phyloP scores from a whole-genome alignment of 2,797 vertebrate species.

The Microcaecilia unicolor region DNA sequence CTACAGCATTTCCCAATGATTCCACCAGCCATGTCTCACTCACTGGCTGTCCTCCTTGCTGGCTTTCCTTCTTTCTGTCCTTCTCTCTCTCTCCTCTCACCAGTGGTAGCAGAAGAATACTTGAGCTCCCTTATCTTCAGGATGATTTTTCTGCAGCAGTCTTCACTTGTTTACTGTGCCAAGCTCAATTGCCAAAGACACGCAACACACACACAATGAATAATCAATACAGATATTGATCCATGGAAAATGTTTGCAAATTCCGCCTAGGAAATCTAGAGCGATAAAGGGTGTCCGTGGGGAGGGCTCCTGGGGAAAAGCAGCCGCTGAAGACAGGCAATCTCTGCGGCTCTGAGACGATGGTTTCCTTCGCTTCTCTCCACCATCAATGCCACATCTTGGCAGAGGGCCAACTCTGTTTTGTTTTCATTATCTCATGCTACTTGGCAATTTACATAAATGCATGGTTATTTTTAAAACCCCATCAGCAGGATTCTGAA shows the following conservation, averaged over 20 bases:
- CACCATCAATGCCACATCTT: constrained; percentile 53
- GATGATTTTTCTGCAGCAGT: constrained; percentile 51
- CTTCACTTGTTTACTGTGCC: constrained; percentile 58
- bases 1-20: constrained; percentile 39
- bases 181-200: constrained; percentile 70
- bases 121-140: constrained; percentile 42
- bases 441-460: constrained; percentile 67
- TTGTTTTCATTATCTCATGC: constrained; percentile 67
- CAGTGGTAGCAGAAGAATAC: constrained; percentile 45
- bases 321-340: constrained; percentile 55
- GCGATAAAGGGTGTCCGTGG: constrained; percentile 47
- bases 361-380: constrained; percentile 40
- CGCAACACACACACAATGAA: constrained; percentile 97
- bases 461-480: constrained; percentile 59
- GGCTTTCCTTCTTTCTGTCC: constrained; percentile 47
- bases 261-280: constrained; percentile 76
- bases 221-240: constrained; percentile 99
- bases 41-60: constrained; percentile 45
- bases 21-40: constrained; percentile 25
- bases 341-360: constrained; percentile 47
- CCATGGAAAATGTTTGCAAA: constrained; percentile 99
- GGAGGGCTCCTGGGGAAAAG: constrained; percentile 62
- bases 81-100: constrained; percentile 44
- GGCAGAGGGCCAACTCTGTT: constrained; percentile 66
- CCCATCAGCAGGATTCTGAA: constrained; percentile 17